Conservation (phyloP, 2,113 vertebrate species). For the Xiphorhynchus elegans region DNA sequence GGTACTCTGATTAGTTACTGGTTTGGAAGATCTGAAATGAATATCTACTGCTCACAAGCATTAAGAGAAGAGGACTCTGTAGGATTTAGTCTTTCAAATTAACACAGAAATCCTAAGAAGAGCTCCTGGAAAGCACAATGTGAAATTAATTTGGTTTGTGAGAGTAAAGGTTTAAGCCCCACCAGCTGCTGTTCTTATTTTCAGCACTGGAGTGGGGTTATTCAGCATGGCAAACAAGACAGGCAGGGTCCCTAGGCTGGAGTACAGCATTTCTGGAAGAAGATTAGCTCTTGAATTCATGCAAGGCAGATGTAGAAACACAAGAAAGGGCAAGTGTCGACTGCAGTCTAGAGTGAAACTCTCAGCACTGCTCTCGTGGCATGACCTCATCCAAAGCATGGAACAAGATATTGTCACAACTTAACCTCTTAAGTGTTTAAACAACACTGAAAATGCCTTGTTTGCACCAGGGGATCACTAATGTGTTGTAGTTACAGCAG, state of each 20-base stretch:
- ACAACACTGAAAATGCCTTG: not conserved
- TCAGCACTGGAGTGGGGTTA: not conserved
- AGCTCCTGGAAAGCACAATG: not conserved
- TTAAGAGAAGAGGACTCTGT: not conserved
- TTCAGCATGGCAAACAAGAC: not conserved
- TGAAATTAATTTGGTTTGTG: not conserved
- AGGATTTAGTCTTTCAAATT: not conserved
- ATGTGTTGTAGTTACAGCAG: not conserved
- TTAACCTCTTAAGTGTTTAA: not conserved
- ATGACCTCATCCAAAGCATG: not conserved
- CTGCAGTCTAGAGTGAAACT: not conserved
- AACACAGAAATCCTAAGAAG: not conserved
- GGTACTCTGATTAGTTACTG: not conserved
- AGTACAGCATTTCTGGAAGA: not conserved
- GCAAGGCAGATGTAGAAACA: not conserved
- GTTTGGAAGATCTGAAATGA: not conserved
- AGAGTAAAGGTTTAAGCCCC: not conserved
- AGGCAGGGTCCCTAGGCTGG: not conserved
- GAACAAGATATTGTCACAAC: rapidly evolving
- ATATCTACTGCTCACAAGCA: not conserved
- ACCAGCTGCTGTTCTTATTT: slow-evolving; percentile 12
- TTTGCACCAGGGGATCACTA: not conserved
- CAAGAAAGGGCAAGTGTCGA: not conserved
- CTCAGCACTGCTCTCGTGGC: not conserved
- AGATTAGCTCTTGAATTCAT: not conserved